Base-by-base conservation (phyloP, 2,888 invertebrate species). In the Thalpophila matura region DNA sequence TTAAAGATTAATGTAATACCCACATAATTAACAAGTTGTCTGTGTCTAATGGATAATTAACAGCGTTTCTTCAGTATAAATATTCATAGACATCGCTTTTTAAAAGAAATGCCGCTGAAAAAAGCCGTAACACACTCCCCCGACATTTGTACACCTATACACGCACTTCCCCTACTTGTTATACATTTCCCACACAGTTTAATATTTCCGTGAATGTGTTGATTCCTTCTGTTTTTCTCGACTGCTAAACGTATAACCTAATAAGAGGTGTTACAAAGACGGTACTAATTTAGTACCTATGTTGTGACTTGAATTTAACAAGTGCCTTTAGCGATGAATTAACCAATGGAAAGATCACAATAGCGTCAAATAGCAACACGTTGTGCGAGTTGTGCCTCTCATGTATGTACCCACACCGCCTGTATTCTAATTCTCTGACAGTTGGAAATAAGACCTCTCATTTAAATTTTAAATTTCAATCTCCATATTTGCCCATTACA, bases 111-210 rank as follows among this genome's bases (percentile, higher is more conserved):
- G n/a, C 46, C n/a, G 10, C n/a, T 9, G 31, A 27, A 46, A 66
- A 66, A 50, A 57, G 24, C 18, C 10, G 18, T 33, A 27, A 29
- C n/a, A 7, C 12, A 38, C 4, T 16, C 26, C 20, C 18, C 5
- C 45, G n/a, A n/a, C n/a, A n/a, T n/a, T n/a, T n/a, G n/a, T n/a
- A n/a, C n/a, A n/a, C n/a, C n/a, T n/a, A n/a, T n/a, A n/a, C n/a
- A n/a, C n/a, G n/a, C n/a, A 59, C 63, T 71, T 68, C 66, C 71
- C 33, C 26, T 24, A 38, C 35, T 63, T 74, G 57, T 64, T 37
- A 40, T 6, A 31, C 38, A 29, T 63, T 77, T 77, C 68, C 55
- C 63, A 69, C 63, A 69, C 35, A 16, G 27, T 37, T 40, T 31
- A 37, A 33, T 70, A 59, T 61, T 72, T 66, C 61, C 59, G 38